Base-by-base conservation (phyloP, 2,888 invertebrate species). In the Trilocha varians region DNA sequence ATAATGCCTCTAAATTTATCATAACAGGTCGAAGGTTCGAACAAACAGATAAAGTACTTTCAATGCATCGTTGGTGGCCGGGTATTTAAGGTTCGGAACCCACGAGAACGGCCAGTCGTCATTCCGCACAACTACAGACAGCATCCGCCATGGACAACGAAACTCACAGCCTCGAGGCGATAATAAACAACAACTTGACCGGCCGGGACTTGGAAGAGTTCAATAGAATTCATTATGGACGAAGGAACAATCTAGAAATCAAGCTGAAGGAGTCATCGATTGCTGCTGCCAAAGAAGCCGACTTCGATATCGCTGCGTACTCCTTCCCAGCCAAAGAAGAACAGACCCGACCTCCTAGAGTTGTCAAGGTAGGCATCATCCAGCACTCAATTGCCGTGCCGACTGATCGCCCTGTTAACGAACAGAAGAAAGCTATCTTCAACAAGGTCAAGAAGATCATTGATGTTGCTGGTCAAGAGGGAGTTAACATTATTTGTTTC, bases 401-500 rank as follows among this genome's bases (percentile, higher is more conserved):
- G 0, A 96, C 98, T 0, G 90, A 90, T 14, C 90, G 89, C 0
- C 91, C 95, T 0, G 79, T 99, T 35, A 84, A 83, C 34, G 90
- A 91, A 41, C 96, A 98, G 83, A 89, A 94, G 47, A 89, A 91
- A 55, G 95, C 94, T 1, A 88, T 98, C 44, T 91, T 93, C 67
- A 86, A 90, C 18, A 90, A 96, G 66, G 91, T 98, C 1, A 87
- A 88, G 56, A 87, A 88, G 48, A 93, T 97, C n/a, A 90, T 96
- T 18, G 89, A 91, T 46, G 90, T 92, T 1, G 99, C 99, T 0
- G 93, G 92, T 0, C 78, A 85, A 39, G 92, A 91, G 50, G 91
- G 92, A 1, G 97, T 96, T 38, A 98, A 99, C 71, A 88, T 99
- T 36, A 76, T 99, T 37, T 98, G 98, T 65, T 91, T 98, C 62